A percentile compares a stretch with the other conserved stretches of the same genome.
Conservation (phyloP, 1,140 invertebrate species). For the Papilio xuthus region DNA sequence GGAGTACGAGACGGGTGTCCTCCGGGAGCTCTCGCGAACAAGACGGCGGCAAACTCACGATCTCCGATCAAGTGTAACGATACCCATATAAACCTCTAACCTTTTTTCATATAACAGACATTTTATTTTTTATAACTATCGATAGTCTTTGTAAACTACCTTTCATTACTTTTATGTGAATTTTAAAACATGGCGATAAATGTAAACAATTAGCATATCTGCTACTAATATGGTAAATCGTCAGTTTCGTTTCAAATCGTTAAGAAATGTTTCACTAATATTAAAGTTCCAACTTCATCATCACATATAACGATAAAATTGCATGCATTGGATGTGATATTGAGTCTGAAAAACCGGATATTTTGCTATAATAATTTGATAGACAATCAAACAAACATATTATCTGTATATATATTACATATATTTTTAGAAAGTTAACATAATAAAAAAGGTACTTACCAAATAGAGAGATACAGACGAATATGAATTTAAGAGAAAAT, state of each 20-base stretch:
- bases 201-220: too few species aligned
- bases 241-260: too few species aligned
- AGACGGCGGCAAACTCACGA: conserved; percentile 10
- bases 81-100: conserved; percentile 12
- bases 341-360: background rate
- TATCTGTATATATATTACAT: too few species aligned
- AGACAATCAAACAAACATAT: too few species aligned
- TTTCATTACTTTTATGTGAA: background rate
- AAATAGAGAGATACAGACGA: background rate
- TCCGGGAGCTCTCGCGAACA: conserved; percentile 45
- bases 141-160: background rate
- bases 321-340: background rate
- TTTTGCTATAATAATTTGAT: background rate
- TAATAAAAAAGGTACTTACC: background rate
- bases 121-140: background rate
- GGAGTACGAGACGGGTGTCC: conserved; percentile 46
- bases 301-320: background rate
- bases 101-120: conserved; percentile 6
- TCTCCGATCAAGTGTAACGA: conserved; percentile 25
- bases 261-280: too few species aligned
- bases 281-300: background rate
- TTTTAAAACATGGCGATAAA: too few species aligned
- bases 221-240: too few species aligned
- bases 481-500: background rate
- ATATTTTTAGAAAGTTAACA: background rate